Evolutionary conservation across 2,888 invertebrate species (phyloP).

Genomic region (Notocelia uddmanniana): DNA sequence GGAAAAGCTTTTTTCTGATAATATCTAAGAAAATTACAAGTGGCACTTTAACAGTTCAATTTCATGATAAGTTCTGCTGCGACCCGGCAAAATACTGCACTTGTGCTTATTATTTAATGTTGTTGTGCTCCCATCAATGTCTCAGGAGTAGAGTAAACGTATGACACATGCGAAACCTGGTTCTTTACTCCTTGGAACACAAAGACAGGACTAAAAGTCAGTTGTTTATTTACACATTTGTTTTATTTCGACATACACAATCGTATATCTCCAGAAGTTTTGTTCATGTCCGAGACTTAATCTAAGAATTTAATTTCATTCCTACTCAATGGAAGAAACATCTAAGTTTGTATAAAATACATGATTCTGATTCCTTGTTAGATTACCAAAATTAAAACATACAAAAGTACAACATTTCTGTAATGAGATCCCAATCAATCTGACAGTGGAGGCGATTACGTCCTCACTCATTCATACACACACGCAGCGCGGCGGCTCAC

Average conservation of each 20-base stretch:
- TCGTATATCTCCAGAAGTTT: conserved; percentile 79
- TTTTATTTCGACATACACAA: conserved; percentile 82
- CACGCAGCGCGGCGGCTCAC: conserved; percentile 55
- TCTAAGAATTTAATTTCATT: conserved; percentile 73
- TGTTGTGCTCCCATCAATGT: neutral
- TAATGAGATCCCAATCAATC: conserved; percentile 79
- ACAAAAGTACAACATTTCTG: conserved; percentile 81
- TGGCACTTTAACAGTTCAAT: neutral
- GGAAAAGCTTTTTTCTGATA: conserved; percentile 11
- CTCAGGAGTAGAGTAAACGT: neutral
- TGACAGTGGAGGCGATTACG: conserved; percentile 56
- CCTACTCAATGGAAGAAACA: conserved; percentile 81
- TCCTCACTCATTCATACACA: conserved; percentile 46
- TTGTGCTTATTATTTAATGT: neutral
- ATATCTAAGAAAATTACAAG: neutral
- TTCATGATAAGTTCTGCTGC: neutral
- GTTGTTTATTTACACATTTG: conserved; percentile 80
- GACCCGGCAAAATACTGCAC: neutral
- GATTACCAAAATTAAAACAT: conserved; percentile 72
- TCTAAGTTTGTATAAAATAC: conserved; percentile 81
- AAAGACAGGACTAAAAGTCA: conserved; percentile 46
- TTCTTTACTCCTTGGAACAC: conserved; percentile 15
- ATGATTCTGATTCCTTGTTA: conserved; percentile 78
- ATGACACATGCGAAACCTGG: neutral
- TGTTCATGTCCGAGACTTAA: conserved; percentile 83